Evolutionary conservation across 2,797 vertebrate species (phyloP).

Genomic region (Morus bassanus): DNA sequence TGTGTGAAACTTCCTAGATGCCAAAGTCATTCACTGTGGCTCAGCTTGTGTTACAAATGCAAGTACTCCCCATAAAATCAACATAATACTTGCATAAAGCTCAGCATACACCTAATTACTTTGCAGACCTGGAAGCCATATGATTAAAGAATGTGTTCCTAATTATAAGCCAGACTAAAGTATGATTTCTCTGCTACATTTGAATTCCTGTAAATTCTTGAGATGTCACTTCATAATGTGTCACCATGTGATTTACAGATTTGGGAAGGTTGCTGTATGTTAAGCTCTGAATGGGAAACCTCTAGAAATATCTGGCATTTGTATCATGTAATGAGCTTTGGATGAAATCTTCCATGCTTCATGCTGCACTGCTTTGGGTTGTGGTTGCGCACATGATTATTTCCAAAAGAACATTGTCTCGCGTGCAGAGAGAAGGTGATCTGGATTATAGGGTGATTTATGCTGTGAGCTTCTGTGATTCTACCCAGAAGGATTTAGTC

Average conservation of each 20-base stretch:
- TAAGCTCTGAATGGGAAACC: not conserved
- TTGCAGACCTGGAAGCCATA: not conserved
- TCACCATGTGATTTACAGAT: not conserved
- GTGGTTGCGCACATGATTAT: not conserved
- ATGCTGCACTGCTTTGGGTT: not conserved
- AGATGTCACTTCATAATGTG: not conserved
- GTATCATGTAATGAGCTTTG: not conserved
- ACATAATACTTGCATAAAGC: not conserved
- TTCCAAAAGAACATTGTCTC: not conserved
- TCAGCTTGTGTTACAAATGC: not conserved
- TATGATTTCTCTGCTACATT: not conserved
- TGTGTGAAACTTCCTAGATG: not conserved
- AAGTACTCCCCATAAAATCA: not conserved
- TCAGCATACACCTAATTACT: not conserved
- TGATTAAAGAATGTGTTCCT: not conserved
- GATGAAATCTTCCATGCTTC: not conserved
- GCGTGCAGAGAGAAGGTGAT: not conserved
- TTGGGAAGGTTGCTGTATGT: not conserved
- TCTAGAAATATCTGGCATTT: not conserved
- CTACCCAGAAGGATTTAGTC: not conserved
- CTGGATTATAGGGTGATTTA: conserved; percentile 20
- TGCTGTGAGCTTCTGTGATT: not conserved
- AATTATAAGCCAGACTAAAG: not conserved
- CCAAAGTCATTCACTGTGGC: not conserved
- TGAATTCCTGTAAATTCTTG: not conserved